Base-by-base conservation (phyloP, 2,113 vertebrate genomes). In the Pica pica region DNA sequence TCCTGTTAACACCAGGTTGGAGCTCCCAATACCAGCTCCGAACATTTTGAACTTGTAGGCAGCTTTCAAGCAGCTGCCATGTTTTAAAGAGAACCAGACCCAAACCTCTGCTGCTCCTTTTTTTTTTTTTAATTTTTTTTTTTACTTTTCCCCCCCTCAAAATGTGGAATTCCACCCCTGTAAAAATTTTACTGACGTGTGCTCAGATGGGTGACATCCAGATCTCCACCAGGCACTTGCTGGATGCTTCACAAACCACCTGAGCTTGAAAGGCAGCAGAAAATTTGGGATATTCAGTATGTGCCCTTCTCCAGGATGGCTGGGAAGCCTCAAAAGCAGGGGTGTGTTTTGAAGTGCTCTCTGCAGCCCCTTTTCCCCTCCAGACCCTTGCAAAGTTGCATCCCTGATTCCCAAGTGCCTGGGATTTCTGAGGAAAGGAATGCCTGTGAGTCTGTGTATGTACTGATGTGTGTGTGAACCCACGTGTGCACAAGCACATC, bases 41-140 rank as follows among this genome's bases (percentile, higher is more conserved):
- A 96, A 94, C 95, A 88, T 93, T 94, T 60, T 86, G 88, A 73
- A 86, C 83, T 83, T 77, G 88, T 46, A 90, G 74, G 79, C 95
- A 92, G 85, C 82, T 96, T 95, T 96, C 88, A 79, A 95, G 35
- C 90, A 95, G 92, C 92, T 94, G 94, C 90, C 75, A 65, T 81
- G 33, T 67, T 95, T 74, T 92, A 96, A 96, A 93, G 35, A 93
- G 82, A 97, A 94, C 61, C 90, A 96, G 92, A 94, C n/a, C n/a
- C 78, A 76, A 95, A 52, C 24, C 57, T 90, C 57, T 1, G 9
- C 50, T 86, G 53, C 44, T 49, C 5, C 6, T 11, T 9, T 13
- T 13, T 31, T 37, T 19, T 37, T 47, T 22, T 6, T 22, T 3
- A 53, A 30, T 35, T 76, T 61, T 63, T 78, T 81, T 74, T 35